A percentile compares a stretch with the other conserved stretches of the same genome.
phyloP scores from a whole-genome alignment of 2,113 vertebrate genomes.

The Ochotona princeps region DNA sequence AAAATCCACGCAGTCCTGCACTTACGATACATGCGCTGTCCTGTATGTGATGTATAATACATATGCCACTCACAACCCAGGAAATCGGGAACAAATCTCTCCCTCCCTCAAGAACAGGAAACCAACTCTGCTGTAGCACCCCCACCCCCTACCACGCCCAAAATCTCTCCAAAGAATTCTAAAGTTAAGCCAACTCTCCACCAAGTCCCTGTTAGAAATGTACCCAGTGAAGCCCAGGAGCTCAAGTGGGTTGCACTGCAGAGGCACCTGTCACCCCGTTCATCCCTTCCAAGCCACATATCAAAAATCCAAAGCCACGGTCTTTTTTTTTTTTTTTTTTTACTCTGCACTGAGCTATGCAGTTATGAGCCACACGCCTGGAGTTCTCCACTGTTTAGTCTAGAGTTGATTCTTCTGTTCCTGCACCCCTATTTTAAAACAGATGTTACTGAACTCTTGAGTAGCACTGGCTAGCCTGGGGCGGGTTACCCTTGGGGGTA shows the following conservation, averaged over 20 bases:
- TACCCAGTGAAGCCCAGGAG: background rate
- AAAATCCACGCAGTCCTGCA: background rate
- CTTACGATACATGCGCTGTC: background rate
- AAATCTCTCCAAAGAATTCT: constrained; percentile 22
- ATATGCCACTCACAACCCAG: background rate
- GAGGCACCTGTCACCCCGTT: constrained; percentile 56
- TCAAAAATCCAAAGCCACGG: constrained; percentile 20
- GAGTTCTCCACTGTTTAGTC: background rate
- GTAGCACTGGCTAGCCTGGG: background rate
- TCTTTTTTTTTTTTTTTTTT: constrained; percentile 39
- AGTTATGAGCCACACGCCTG: background rate
- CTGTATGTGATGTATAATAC: background rate
- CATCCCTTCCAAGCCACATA: background rate
- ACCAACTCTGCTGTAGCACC: background rate
- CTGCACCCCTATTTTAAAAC: constrained; percentile 12
- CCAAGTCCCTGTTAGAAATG: background rate
- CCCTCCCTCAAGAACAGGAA: background rate
- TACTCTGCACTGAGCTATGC: background rate
- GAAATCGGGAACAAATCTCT: background rate
- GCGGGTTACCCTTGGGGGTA: background rate
- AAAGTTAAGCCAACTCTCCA: constrained; percentile 20
- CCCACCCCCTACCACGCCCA: background rate
- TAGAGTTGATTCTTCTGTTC: background rate
- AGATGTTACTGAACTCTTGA: constrained; percentile 15
- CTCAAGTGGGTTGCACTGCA: background rate